phyloP scores from a whole-genome alignment of 1,140 invertebrate species.

The Dreissena polymorpha region DNA sequence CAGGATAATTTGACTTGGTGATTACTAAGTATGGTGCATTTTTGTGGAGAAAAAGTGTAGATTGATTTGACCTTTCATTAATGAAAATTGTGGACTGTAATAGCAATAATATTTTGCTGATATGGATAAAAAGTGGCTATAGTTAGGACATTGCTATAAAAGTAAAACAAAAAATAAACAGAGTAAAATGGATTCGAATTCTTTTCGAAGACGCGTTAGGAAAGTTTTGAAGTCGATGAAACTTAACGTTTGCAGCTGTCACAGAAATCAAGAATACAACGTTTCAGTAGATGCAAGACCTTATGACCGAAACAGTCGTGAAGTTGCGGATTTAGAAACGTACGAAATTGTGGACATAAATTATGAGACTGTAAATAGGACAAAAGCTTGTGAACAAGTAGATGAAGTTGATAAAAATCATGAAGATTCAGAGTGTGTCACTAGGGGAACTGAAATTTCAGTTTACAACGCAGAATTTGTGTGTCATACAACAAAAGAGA shows the following conservation, averaged over 20 bases:
- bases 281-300: conserved; percentile 30
- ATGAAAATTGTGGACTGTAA: too few species aligned
- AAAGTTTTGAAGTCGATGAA: conserved; percentile 38
- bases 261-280: conserved; percentile 32
- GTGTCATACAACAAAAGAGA: too few species aligned
- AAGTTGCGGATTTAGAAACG: neutral
- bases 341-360: neutral
- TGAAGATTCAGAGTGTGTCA: neutral
- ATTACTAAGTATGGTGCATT: too few species aligned
- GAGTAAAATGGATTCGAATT: neutral
- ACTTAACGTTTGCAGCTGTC: conserved; percentile 33
- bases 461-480: neutral
- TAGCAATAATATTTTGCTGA: too few species aligned
- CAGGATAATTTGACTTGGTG: too few species aligned
- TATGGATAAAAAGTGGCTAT: too few species aligned
- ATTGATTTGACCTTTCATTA: too few species aligned
- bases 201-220: conserved; percentile 16
- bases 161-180: too few species aligned
- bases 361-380: neutral
- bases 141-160: too few species aligned
- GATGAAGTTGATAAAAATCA: neutral
- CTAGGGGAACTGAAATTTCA: neutral
- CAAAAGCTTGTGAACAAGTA: neutral
- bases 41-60: too few species aligned
- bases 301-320: conserved; percentile 9